These are phyloP conservation scores for Andrena cerasifolii DNA, from an alignment of 1,140 invertebrate species.

Conservation along the genomic window DNA sequence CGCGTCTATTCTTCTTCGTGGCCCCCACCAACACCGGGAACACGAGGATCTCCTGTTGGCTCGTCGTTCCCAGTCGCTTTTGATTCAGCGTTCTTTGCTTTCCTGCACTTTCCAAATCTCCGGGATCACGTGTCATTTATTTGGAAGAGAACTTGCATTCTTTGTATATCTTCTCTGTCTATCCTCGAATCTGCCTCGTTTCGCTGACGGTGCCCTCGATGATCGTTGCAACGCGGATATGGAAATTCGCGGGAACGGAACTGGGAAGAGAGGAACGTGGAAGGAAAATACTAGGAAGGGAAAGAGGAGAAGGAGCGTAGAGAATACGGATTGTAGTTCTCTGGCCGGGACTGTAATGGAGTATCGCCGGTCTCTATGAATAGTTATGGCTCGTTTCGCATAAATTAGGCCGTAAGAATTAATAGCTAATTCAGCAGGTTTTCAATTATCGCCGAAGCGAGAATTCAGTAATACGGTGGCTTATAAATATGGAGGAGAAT, in stretches of 20 bases:
- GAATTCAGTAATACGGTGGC: slow-evolving; percentile 49
- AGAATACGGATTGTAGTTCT: slow-evolving; percentile 53
- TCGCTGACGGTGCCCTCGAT: slow-evolving; percentile 12
- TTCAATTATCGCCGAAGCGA: slow-evolving; percentile 59
- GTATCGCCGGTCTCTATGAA: slow-evolving; percentile 57
- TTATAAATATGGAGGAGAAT: slow-evolving; percentile 62
- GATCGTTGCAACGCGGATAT: slow-evolving; percentile 39
- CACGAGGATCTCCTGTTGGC: slow-evolving; percentile 13
- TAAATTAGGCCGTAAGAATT: slow-evolving; percentile 62
- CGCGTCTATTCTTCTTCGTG: slow-evolving; percentile 58
- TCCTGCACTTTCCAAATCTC: slow-evolving; percentile 38
- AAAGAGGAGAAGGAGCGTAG: background rate
- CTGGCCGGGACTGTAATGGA: slow-evolving; percentile 28
- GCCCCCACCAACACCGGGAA: slow-evolving; percentile 14
- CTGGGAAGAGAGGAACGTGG: slow-evolving; percentile 26
- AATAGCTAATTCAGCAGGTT: slow-evolving; percentile 66
- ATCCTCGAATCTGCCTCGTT: slow-evolving; percentile 7
- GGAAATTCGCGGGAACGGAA: slow-evolving; percentile 23
- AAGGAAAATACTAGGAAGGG: background rate
- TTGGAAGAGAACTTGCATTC: too few relatives aligned
- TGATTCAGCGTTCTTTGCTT: slow-evolving; percentile 26
- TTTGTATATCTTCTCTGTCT: background rate
- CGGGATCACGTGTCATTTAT: too few relatives aligned
- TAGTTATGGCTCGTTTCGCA: slow-evolving; percentile 63
- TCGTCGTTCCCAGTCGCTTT: slow-evolving; percentile 7